Evolutionary conservation across 2,888 invertebrate genomes (phyloP).

Genomic region (Eumacrocentrus americanus): DNA sequence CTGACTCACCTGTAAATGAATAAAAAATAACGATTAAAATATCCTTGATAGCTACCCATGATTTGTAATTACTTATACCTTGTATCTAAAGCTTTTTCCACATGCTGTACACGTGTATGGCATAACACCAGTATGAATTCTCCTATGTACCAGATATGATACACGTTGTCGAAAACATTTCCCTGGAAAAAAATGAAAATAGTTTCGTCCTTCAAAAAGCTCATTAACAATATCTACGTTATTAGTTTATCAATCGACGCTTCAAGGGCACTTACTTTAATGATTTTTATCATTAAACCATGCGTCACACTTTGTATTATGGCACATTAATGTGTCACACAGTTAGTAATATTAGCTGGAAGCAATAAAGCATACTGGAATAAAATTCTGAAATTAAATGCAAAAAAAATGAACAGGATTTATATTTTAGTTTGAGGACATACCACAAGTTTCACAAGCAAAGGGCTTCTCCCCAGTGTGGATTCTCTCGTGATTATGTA

Average conservation of each 20-base stretch:
- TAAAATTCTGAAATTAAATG: constrained; percentile 13
- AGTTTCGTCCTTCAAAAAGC: background rate
- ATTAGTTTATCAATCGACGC: background rate
- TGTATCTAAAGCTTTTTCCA: constrained; percentile 82
- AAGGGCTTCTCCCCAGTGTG: constrained; percentile 86
- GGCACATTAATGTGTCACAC: constrained; percentile 24
- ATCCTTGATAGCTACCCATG: background rate
- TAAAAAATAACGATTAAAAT: constrained; percentile 11
- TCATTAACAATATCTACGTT: background rate
- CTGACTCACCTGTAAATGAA: constrained; percentile 71
- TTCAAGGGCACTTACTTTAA: constrained; percentile 28
- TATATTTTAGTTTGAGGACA: constrained; percentile 39
- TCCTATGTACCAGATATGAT: constrained; percentile 81
- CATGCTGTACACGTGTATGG: constrained; percentile 84
- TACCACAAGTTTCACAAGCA: constrained; percentile 86
- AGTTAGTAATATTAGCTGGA: constrained; percentile 32
- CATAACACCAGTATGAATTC: constrained; percentile 86
- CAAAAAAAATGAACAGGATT: constrained; percentile 13
- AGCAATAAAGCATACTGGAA: constrained; percentile 32
- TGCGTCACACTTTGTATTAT: constrained; percentile 35
- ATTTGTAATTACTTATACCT: constrained; percentile 62
- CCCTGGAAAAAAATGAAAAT: constrained; percentile 64
- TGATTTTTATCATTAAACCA: constrained; percentile 29
- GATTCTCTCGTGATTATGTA: constrained; percentile 86
- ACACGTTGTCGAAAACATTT: constrained; percentile 87